Evolutionary conservation across 2,113 vertebrate genomes (phyloP).

Genomic region (Oryzias woworae): DNA sequence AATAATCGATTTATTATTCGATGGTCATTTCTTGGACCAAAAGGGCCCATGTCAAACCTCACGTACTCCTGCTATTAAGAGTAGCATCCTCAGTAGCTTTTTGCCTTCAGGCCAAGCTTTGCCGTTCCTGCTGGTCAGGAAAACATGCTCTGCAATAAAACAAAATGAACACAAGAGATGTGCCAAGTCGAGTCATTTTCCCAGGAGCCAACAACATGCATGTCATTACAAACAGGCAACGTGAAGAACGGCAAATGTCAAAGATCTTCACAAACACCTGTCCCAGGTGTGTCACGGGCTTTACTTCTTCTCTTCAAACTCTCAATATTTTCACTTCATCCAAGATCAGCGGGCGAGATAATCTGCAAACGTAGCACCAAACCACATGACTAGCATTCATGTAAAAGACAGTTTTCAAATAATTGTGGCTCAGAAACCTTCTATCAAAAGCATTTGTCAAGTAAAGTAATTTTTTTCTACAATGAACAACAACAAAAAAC

Average conservation of each 20-base stretch:
- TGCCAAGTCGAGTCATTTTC: slow-evolving; percentile 14
- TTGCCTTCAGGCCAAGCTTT: slow-evolving; percentile 79
- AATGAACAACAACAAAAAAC: no score
- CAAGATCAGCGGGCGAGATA: neutral
- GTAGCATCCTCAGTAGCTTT: slow-evolving; percentile 72
- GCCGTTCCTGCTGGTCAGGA: slow-evolving; percentile 82
- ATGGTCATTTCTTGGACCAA: neutral
- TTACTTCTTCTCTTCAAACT: neutral
- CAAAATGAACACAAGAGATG: slow-evolving; percentile 23
- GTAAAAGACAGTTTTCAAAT: no score
- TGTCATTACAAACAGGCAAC: no score
- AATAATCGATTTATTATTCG: slow-evolving; percentile 14
- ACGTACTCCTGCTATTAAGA: neutral
- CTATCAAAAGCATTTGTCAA: no score
- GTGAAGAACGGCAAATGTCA: no score
- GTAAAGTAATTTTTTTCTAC: no score
- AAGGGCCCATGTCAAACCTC: neutral
- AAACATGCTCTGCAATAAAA: slow-evolving; percentile 74
- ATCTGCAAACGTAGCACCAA: neutral
- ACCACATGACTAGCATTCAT: neutral
- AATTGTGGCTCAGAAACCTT: no score
- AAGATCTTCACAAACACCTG: no score
- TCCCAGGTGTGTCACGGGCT: no score
- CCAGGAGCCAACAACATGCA: slow-evolving; percentile 17
- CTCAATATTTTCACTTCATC: neutral